These are phyloP conservation scores for Sabatieria punctata DNA, from an alignment of 2,888 invertebrate species.

Conservation along the genomic window DNA sequence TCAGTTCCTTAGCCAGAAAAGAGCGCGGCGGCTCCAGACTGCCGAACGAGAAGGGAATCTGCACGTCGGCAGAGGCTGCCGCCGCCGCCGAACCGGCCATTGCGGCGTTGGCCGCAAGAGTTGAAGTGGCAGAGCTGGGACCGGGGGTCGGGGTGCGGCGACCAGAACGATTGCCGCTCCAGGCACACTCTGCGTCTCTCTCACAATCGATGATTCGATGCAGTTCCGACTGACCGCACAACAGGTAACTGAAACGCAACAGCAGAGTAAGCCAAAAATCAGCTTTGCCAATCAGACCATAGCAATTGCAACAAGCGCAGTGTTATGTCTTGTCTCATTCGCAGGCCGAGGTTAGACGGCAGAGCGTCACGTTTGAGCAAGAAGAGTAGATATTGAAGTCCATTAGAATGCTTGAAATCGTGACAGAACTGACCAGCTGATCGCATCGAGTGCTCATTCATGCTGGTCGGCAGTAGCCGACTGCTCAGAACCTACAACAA, in stretches of 20 bases:
- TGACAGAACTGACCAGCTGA: slow-evolving; percentile 33
- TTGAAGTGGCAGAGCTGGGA: not conserved
- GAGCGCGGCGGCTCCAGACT: slow-evolving; percentile 12
- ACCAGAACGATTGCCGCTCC: not conserved
- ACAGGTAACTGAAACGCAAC: slow-evolving; percentile 32
- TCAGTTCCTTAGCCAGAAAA: slow-evolving; percentile 31
- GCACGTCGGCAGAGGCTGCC: not conserved
- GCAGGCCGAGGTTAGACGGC: slow-evolving; percentile 35
- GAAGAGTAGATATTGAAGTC: slow-evolving; percentile 28
- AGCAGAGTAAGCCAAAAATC: too few relatives aligned
- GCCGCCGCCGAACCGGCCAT: not conserved
- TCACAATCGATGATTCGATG: slow-evolving; percentile 4
- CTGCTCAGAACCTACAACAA: slow-evolving; percentile 34
- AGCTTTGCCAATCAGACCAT: too few relatives aligned
- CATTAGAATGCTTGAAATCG: slow-evolving; percentile 28
- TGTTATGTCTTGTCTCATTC: slow-evolving; percentile 37
- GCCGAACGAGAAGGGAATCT: too few relatives aligned
- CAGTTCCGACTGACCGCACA: slow-evolving; percentile 31
- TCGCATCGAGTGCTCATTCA: slow-evolving; percentile 27
- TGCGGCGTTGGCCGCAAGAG: too few relatives aligned
- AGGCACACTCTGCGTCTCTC: not conserved
- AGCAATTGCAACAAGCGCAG: slow-evolving; percentile 35
- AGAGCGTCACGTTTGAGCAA: slow-evolving; percentile 36
- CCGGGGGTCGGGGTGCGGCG: not conserved
- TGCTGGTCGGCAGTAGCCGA: slow-evolving; percentile 34